Conservation (phyloP, 2,113 vertebrate species). For the Trematomus loennbergii region DNA sequence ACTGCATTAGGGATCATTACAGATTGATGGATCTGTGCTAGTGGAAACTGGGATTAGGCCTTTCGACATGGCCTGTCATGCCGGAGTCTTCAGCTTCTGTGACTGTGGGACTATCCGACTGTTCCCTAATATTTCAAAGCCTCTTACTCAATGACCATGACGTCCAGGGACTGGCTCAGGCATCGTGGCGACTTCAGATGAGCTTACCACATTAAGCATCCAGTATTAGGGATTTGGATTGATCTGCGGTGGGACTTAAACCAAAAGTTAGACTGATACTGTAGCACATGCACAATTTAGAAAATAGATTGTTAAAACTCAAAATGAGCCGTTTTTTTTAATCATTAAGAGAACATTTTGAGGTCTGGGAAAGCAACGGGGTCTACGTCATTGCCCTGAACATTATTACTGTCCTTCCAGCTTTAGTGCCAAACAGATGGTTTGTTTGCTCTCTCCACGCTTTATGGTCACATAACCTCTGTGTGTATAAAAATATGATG, state of each 20-base stretch:
- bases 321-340: slow-evolving; percentile 11
- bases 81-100: slow-evolving; percentile 46
- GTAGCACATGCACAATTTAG: not conserved
- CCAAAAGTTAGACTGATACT: slow-evolving; percentile 18
- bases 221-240: slow-evolving; percentile 33
- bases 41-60: slow-evolving; percentile 71
- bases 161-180: slow-evolving; percentile 43
- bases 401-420: slow-evolving; percentile 15
- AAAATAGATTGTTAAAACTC: not conserved
- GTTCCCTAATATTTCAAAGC: slow-evolving; percentile 71
- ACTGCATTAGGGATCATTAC: slow-evolving; percentile 46
- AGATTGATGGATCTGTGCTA: slow-evolving; percentile 61
- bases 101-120: slow-evolving; percentile 33
- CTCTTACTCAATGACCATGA: slow-evolving; percentile 59
- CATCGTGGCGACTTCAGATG: slow-evolving; percentile 45
- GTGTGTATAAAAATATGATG: slow-evolving; percentile 37
- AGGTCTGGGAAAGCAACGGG: slow-evolving; percentile 26
- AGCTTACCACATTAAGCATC: slow-evolving; percentile 51
- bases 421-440: slow-evolving; percentile 51
- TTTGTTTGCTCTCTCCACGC: slow-evolving; percentile 43
- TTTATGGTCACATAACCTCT: slow-evolving; percentile 34
- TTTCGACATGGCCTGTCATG: slow-evolving; percentile 51
- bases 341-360: slow-evolving; percentile 28
- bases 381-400: slow-evolving; percentile 13
- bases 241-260: slow-evolving; percentile 30